A percentile compares a stretch with the other conserved stretches of the same genome.
Conservation (phyloP, 92 coral and sea anemone genomes). For the Metridium senile region DNA sequence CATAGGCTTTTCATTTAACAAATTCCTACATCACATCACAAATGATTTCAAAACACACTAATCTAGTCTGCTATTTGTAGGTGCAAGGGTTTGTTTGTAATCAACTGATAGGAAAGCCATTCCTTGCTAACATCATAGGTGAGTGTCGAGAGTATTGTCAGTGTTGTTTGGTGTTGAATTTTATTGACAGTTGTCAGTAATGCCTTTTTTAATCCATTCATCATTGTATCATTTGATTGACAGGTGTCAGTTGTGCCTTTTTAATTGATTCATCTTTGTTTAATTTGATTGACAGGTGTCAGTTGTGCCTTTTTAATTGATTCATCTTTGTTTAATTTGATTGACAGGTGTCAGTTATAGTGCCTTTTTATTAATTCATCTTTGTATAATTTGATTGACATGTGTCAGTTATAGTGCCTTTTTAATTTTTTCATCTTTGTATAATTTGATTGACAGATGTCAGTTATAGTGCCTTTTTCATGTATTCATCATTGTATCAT, state of each 20-base stretch:
- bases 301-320: too few species aligned
- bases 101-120: constrained; percentile 48
- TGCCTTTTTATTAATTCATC: neutral
- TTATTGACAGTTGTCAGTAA: neutral
- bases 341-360: constrained; percentile 46
- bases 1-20: too few species aligned
- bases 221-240: constrained; percentile 4
- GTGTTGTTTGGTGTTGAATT: neutral
- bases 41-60: too few species aligned
- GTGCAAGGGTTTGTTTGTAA: constrained; percentile 30
- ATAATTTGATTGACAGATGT: neutral
- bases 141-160: neutral
- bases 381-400: neutral
- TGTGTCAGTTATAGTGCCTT: neutral
- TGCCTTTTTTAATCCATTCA: too few species aligned
- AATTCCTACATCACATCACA: too few species aligned
- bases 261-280: neutral
- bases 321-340: neutral
- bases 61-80: constrained; percentile 20
- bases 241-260: constrained; percentile 52
- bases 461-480: too few species aligned
- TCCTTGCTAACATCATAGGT: constrained; percentile 57
- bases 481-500: neutral
- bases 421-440: neutral
- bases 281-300: constrained; percentile 30